Base-by-base conservation (phyloP, 2,797 vertebrate species). In the Poecile montanus region DNA sequence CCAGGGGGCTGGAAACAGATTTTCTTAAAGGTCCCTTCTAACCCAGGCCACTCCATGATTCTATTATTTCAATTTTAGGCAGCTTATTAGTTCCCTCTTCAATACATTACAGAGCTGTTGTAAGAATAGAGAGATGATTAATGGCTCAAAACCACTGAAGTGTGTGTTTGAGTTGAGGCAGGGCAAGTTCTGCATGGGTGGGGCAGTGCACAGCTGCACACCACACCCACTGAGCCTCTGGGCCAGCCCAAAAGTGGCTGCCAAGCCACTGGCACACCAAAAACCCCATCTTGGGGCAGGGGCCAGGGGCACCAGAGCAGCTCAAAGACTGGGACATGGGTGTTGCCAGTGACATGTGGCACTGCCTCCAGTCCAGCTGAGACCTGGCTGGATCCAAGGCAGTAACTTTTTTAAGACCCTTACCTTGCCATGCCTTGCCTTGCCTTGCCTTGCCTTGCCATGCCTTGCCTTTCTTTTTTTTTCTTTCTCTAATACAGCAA, bases 321-420 rank as follows among this genome's bases (percentile, higher is more conserved):
- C n/a, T 29, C 62, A 63, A 40, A 13, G 5, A 47, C 7, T 0
- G 0, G 60, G 45, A 34, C 29, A 47, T 0, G 3, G 5, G 1
- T 22, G 6, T 38, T 40, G 8, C 23, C 18, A 38, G 57, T 38
- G 22, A 27, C 1, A 0, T n/a, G 15, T 54, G 2, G 2, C 18
- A 10, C 47, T 54, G 15, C 16, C n/a, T n/a, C 8, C 23, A 19
- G 8, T 15, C 6, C 5, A 18, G 9, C 3, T 32, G 22, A 27
- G 18, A 38, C 18, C 9, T 36, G 4, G 18, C 22, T 45, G 27
- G 27, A 53, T 21, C 9, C 10, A 53, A 62, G 18, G 9, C 22
- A 72, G 9, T 15, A 45, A 23, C 7, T 60, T 8, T 4, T 34
- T 26, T 18, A 42, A 42, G 42, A 42, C 7, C 16, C 22, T 5